Evolutionary conservation across 2,113 vertebrate species (phyloP), one percentile per base, ranked within the genome.

Genomic region (Tympanuchus pallidicinctus): DNA sequence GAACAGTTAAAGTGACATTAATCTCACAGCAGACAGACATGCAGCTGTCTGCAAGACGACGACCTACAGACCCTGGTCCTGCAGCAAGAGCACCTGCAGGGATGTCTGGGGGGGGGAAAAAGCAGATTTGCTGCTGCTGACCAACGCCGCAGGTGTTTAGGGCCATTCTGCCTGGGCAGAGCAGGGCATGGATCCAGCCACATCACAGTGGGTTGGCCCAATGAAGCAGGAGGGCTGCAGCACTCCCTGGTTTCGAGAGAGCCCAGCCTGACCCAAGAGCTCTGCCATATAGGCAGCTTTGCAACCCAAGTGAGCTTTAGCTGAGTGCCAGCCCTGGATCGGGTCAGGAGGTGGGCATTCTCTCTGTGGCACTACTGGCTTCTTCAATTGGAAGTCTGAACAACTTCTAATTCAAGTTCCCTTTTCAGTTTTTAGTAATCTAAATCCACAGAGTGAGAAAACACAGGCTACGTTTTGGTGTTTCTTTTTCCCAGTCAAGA

Each of bases 1-100:
- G 98, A 97, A 98, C 97, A 97, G 97, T 97, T 97, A 93, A 93
- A 95, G 91, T 88, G 80, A 73, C 88, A 95, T 79, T 93, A 95
- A 96, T 90, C 94, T 97, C 82, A 69, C 38, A 56, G 90, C 93
- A 89, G 92, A 94, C 92, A 92, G 77, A 95, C 75, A 94, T 93
- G 94, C 98, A 98, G 96, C 97, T 98, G 97, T 97, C 97, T 87
- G 71, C 94, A 92, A 30, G 75, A 94, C 28, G 50, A 92, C 95
- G 93, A 90, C 85, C 69, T 57, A 60, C 52, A 9, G 77, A 85
- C 8, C 73, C 65, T 4, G 1, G 61, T 63, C 84, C 74, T 16
- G 6, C 36, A 28, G 61, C 15, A 28, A 88, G 27, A 82, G n/a
- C 63, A 86, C n/a, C 47, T 48, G 64, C 21, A n/a, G 48, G 40